phyloP scores from a whole-genome alignment of 2,888 invertebrate species.

The Thereva nobilitata region DNA sequence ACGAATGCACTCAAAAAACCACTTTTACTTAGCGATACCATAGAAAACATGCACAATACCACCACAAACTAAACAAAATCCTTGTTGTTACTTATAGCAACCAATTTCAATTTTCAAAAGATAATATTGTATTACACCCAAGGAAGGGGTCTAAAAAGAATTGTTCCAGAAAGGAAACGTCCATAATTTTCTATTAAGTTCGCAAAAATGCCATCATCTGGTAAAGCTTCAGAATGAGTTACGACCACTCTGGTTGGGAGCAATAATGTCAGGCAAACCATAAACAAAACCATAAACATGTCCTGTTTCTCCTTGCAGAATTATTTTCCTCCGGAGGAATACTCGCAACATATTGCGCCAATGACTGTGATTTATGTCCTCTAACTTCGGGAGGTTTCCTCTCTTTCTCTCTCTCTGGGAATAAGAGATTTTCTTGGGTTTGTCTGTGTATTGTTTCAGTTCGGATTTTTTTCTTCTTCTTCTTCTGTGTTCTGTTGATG shows the following conservation, averaged over 20 bases:
- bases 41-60: no score
- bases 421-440: not conserved
- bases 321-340: constrained; percentile 28
- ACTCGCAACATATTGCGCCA: constrained; percentile 30
- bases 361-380: constrained; percentile 34
- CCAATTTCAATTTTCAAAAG: no score
- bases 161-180: not conserved
- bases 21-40: no score
- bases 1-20: no score
- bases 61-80: no score
- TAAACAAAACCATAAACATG: constrained; percentile 40
- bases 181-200: constrained; percentile 25
- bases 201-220: constrained; percentile 17
- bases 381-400: constrained; percentile 1
- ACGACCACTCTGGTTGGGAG: constrained; percentile 18
- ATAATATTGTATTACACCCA: no score
- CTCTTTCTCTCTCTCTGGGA: not conserved
- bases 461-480: no score
- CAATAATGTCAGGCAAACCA: constrained; percentile 38
- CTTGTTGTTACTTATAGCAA: no score
- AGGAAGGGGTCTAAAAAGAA: no score
- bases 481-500: no score
- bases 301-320: constrained; percentile 19
- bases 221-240: constrained; percentile 23
- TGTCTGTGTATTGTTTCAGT: no score